These are phyloP conservation scores for Sebastes goodei DNA, from an alignment of 2,797 vertebrate species.

Conservation along the genomic window DNA sequence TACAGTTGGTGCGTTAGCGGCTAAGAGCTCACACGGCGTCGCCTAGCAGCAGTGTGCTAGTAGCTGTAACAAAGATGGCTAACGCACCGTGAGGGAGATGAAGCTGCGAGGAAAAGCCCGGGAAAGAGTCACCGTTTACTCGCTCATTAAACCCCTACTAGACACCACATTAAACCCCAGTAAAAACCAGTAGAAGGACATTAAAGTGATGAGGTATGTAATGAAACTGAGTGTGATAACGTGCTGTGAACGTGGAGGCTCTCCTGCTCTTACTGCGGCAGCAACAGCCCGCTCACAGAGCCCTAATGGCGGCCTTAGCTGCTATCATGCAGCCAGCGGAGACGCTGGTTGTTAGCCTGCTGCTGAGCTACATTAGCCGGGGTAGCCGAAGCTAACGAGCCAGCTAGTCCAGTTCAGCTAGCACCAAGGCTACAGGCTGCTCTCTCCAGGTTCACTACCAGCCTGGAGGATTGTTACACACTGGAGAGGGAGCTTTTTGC, in stretches of 20 bases:
- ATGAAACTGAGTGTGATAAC: too few species aligned
- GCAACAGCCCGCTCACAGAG: constrained; percentile 52
- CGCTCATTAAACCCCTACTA: too few species aligned
- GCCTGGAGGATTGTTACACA: constrained; percentile 33
- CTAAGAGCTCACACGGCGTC: constrained; percentile 41
- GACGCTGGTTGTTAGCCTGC: constrained; percentile 57
- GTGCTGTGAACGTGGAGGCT: constrained; percentile 13
- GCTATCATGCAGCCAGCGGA: constrained; percentile 69
- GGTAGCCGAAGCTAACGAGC: constrained; percentile 76
- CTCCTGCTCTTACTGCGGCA: constrained; percentile 47
- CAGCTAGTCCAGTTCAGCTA: constrained; percentile 52
- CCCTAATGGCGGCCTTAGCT: constrained; percentile 79
- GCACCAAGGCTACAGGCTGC: neutral
- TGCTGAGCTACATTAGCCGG: constrained; percentile 72
- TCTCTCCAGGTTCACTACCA: neutral
- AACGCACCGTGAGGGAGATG: too few species aligned
- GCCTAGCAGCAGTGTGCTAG: too few species aligned
- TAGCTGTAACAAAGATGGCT: too few species aligned
- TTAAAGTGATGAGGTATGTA: too few species aligned
- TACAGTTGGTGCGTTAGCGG: constrained; percentile 43
- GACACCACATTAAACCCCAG: too few species aligned
- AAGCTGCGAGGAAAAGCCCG: too few species aligned
- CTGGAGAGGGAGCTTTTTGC: constrained; percentile 39
- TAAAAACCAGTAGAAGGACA: too few species aligned
- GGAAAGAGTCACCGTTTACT: fast-evolving